Evolutionary conservation across 2,797 vertebrate species (phyloP).

Genomic region (Pangasius mekongensis): DNA sequence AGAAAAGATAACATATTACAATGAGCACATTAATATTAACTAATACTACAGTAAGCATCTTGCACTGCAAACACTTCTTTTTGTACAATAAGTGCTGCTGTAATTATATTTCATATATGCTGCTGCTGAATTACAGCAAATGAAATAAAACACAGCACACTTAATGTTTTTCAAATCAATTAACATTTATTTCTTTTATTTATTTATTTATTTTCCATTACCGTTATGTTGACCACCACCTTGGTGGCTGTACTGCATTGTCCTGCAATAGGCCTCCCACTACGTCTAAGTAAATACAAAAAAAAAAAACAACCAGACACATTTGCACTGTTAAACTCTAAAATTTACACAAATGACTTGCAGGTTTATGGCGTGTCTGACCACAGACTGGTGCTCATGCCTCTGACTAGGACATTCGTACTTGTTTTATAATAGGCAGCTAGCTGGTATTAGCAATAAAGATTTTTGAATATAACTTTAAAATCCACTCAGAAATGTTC

Average conservation of each 20-base stretch:
- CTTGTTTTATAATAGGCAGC: background rate
- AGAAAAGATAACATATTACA: background rate
- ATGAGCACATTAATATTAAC: background rate
- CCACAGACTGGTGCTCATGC: background rate
- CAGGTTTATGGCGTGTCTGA: background rate
- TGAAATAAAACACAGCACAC: too few species aligned
- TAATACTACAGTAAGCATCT: too few species aligned
- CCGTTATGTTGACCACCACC: background rate
- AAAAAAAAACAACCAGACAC: background rate
- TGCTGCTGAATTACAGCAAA: background rate
- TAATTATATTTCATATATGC: background rate
- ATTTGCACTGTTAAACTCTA: background rate
- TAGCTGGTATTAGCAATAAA: background rate
- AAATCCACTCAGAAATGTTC: background rate
- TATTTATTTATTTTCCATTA: background rate
- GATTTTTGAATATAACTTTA: background rate
- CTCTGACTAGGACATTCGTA: background rate
- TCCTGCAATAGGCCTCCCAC: background rate
- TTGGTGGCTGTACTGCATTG: background rate
- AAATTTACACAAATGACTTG: background rate
- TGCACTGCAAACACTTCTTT: background rate
- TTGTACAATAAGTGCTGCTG: background rate
- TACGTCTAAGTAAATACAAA: background rate
- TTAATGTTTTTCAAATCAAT: too few species aligned
- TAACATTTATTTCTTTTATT: background rate